Evolutionary conservation across 1,140 invertebrate genomes (phyloP).

Genomic region (Neodiprion pinetum): DNA sequence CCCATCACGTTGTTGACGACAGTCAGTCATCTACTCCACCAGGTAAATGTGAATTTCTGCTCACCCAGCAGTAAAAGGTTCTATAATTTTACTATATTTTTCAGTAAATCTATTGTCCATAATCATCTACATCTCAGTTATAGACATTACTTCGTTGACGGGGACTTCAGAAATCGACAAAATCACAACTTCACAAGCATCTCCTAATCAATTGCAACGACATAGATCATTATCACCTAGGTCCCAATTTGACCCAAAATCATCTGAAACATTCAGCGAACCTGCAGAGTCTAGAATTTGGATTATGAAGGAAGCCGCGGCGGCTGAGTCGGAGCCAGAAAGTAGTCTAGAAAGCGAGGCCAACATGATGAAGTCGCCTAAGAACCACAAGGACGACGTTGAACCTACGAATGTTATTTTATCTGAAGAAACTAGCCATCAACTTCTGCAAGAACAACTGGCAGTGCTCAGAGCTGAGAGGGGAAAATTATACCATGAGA

Average conservation of each 20-base stretch:
- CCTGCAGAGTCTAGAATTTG: slow-evolving; percentile 43
- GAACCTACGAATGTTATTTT: slow-evolving; percentile 36
- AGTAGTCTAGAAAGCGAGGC: slow-evolving; percentile 44
- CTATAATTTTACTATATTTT: background rate
- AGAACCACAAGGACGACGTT: slow-evolving; percentile 23
- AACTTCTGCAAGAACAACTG: slow-evolving; percentile 52
- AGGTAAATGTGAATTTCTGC: slow-evolving; percentile 33
- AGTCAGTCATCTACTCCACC: slow-evolving; percentile 41
- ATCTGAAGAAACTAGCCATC: slow-evolving; percentile 46
- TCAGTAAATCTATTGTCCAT: background rate
- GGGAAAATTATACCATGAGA: slow-evolving; percentile 52
- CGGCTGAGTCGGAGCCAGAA: slow-evolving; percentile 37
- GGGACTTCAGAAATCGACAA: slow-evolving; percentile 36
- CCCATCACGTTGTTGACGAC: slow-evolving; percentile 32
- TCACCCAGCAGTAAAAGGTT: background rate
- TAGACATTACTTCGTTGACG: slow-evolving; percentile 45
- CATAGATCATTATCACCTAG: slow-evolving; percentile 23
- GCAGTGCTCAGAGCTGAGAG: slow-evolving; percentile 51
- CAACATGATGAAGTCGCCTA: slow-evolving; percentile 26
- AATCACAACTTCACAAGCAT: slow-evolving; percentile 27
- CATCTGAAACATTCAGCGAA: slow-evolving; percentile 37
- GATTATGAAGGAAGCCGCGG: slow-evolving; percentile 35
- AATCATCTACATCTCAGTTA: slow-evolving; percentile 28
- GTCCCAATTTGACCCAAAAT: slow-evolving; percentile 30
- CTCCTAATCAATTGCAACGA: slow-evolving; percentile 29